phyloP scores from a whole-genome alignment of 92 coral and sea anemone species.

The Porites divaricata region DNA sequence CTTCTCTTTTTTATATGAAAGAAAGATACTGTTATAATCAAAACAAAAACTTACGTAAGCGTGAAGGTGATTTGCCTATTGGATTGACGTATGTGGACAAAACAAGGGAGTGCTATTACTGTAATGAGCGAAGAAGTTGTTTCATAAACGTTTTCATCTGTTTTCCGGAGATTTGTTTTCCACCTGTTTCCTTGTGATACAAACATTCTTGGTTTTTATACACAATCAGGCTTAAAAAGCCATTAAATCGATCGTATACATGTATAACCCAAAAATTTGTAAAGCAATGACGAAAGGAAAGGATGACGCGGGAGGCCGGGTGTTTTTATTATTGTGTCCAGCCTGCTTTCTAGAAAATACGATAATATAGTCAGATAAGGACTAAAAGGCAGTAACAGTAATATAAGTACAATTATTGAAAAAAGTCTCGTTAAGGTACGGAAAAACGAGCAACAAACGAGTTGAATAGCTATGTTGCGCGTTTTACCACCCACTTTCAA shows the following conservation, averaged over 20 bases:
- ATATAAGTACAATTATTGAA: too few relatives aligned
- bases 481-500: too few relatives aligned
- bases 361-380: too few relatives aligned
- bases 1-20: neutral
- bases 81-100: neutral
- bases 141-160: constrained; percentile 13
- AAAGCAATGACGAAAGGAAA: neutral
- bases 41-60: neutral
- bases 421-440: too few relatives aligned
- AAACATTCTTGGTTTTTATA: neutral
- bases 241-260: neutral
- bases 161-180: constrained; percentile 2
- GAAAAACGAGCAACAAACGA: too few relatives aligned
- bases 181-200: neutral
- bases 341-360: too few relatives aligned
- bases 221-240: neutral
- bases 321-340: too few relatives aligned
- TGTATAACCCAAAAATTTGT: neutral
- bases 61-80: neutral
- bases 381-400: too few relatives aligned
- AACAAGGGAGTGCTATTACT: neutral
- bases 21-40: neutral
- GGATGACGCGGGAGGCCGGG: too few relatives aligned
- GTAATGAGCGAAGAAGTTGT: neutral
- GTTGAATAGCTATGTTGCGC: too few relatives aligned